These are phyloP conservation scores for Cantharis lateralis DNA, from an alignment of 2,888 invertebrate species.

Conservation along the genomic window DNA sequence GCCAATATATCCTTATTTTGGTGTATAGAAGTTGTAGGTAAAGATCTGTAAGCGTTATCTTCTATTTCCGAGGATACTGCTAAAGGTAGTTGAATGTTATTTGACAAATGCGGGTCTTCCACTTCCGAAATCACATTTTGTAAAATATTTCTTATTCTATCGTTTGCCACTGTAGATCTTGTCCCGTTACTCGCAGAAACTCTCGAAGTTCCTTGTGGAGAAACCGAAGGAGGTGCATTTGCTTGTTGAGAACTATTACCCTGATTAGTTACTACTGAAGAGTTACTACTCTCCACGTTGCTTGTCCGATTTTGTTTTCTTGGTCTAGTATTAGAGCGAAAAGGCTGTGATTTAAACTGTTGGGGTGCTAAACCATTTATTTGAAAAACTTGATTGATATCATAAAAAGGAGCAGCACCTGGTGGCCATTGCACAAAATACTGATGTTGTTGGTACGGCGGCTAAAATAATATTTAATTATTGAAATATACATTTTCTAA, in stretches of 20 bases:
- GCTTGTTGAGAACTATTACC: slow-evolving; percentile 19
- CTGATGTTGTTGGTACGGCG: not conserved
- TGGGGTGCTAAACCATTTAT: slow-evolving; percentile 75
- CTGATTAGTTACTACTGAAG: slow-evolving; percentile 26
- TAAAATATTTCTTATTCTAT: slow-evolving; percentile 33
- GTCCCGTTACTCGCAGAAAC: slow-evolving; percentile 9
- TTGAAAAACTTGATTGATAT: slow-evolving; percentile 72
- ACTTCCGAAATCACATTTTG: slow-evolving; percentile 35
- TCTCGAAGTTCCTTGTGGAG: slow-evolving; percentile 21
- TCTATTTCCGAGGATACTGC: slow-evolving; percentile 15
- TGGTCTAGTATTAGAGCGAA: slow-evolving; percentile 55
- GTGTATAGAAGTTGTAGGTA: slow-evolving; percentile 19
- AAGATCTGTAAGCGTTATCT: slow-evolving; percentile 27
- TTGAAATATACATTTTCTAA: too few species aligned
- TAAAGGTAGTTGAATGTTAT: slow-evolving; percentile 30
- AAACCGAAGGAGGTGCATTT: slow-evolving; percentile 20
- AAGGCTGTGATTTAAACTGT: slow-evolving; percentile 60
- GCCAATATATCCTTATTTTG: slow-evolving; percentile 53
- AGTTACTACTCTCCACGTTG: slow-evolving; percentile 30
- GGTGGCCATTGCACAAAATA: slow-evolving; percentile 53
- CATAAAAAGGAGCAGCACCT: slow-evolving; percentile 62
- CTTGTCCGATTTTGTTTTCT: slow-evolving; percentile 49
- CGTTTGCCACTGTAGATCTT: slow-evolving; percentile 30
- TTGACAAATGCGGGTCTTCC: slow-evolving; percentile 40
- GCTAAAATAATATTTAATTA: slow-evolving; percentile 21